These are phyloP conservation scores for Microvelia longipes DNA, from an alignment of 1,140 invertebrate species.

Conservation along the genomic window DNA sequence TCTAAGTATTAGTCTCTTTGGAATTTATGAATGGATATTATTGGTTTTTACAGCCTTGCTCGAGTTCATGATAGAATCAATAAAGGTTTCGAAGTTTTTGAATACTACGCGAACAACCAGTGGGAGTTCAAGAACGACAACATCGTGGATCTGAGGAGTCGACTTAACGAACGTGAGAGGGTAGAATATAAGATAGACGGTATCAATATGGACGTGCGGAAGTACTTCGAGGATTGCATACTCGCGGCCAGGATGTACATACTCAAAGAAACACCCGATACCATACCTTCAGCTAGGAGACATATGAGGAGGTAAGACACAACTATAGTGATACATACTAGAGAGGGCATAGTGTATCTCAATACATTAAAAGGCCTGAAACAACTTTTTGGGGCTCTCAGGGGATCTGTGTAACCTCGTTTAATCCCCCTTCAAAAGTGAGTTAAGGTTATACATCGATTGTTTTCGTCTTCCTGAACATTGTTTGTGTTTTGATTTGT, in stretches of 20 bases:
- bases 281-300: constrained; percentile 57
- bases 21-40: not conserved
- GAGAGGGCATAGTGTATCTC: too few species aligned
- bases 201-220: constrained; percentile 48
- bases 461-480: too few species aligned
- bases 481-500: too few species aligned
- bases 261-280: constrained; percentile 66
- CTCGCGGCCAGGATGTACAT: constrained; percentile 56
- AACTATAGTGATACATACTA: too few species aligned
- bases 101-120: constrained; percentile 71
- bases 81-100: constrained; percentile 70
- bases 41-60: constrained; percentile 39
- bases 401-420: too few species aligned
- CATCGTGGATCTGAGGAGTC: constrained; percentile 36
- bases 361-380: too few species aligned
- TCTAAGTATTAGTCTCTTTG: too few species aligned
- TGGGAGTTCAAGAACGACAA: constrained; percentile 63
- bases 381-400: too few species aligned
- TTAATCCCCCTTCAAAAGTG: too few species aligned
- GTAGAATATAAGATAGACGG: constrained; percentile 51
- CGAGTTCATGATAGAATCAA: constrained; percentile 56
- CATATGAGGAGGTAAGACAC: constrained; percentile 52
- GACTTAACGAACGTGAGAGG: constrained; percentile 46
- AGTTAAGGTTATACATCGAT: too few species aligned
- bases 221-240: constrained; percentile 58